Percentiles rank a stretch among this genome's conserved stretches.
Conservation (phyloP, 2,113 vertebrate species). For the Brachyhypopomus gauderio region DNA sequence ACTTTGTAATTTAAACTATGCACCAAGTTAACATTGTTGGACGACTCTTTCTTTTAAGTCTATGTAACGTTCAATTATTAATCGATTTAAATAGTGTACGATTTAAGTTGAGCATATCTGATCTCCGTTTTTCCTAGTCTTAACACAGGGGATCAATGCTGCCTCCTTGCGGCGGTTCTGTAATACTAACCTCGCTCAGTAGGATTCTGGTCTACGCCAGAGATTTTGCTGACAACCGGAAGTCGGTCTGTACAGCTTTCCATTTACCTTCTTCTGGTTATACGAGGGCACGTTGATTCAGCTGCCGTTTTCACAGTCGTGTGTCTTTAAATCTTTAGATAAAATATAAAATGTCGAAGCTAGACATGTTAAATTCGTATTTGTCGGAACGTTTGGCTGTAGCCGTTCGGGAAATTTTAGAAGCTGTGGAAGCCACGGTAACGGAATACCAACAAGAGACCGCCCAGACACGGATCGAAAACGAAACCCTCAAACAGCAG, state of each 20-base stretch:
- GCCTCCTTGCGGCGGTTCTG: slow-evolving; percentile 12
- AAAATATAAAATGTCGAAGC: slow-evolving; percentile 64
- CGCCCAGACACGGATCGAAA: slow-evolving; percentile 67
- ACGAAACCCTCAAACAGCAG: slow-evolving; percentile 72
- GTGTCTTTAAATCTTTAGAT: no score
- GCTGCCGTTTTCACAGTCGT: not conserved
- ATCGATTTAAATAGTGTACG: no score
- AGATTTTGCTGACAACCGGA: slow-evolving; percentile 14
- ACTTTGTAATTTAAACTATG: no score
- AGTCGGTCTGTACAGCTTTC: not conserved
- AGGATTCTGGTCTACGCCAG: not conserved
- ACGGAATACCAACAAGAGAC: slow-evolving; percentile 75
- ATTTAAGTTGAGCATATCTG: no score
- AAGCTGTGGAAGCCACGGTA: slow-evolving; percentile 75
- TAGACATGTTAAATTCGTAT: slow-evolving; percentile 70
- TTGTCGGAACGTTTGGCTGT: slow-evolving; percentile 72
- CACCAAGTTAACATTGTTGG: no score
- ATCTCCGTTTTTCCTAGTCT: not conserved
- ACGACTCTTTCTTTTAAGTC: no score
- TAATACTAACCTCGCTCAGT: not conserved
- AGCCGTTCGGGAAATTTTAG: slow-evolving; percentile 74
- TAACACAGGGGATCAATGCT: not conserved
- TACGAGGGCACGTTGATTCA: not conserved
- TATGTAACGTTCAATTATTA: no score
- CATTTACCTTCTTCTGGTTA: not conserved